These are phyloP conservation scores for Agrotis exclamationis DNA, from an alignment of 2,888 invertebrate species.

Conservation along the genomic window DNA sequence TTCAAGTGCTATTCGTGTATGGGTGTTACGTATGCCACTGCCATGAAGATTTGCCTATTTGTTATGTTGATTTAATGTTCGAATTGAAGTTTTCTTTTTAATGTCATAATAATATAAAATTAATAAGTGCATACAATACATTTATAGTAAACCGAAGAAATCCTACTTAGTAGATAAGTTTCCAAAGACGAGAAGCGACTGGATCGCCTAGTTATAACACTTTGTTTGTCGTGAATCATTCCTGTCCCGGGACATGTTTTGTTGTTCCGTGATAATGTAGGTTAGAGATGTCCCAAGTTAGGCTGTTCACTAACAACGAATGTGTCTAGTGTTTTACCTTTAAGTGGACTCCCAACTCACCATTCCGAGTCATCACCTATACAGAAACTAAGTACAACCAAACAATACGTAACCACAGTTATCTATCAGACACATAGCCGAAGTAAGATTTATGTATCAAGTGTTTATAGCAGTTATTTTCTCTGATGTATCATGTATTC, in stretches of 20 bases:
- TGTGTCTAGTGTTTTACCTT: slow-evolving; percentile 80
- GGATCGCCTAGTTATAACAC: slow-evolving; percentile 75
- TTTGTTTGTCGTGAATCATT: slow-evolving; percentile 50
- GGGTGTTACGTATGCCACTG: slow-evolving; percentile 88
- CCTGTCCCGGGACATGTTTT: slow-evolving; percentile 48
- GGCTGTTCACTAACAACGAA: slow-evolving; percentile 90
- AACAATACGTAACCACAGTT: slow-evolving; percentile 51
- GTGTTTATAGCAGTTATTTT: slow-evolving; percentile 45
- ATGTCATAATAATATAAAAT: slow-evolving; percentile 56
- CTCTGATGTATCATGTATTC: slow-evolving; percentile 70
- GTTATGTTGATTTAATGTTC: slow-evolving; percentile 58
- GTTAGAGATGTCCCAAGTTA: slow-evolving; percentile 80
- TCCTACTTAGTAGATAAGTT: slow-evolving; percentile 78
- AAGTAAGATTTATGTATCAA: slow-evolving; percentile 52
- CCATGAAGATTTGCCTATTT: slow-evolving; percentile 72
- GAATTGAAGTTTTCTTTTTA: slow-evolving; percentile 58
- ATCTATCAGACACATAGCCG: slow-evolving; percentile 53
- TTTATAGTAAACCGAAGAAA: slow-evolving; percentile 70
- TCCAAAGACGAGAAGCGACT: slow-evolving; percentile 76
- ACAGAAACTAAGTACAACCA: slow-evolving; percentile 35
- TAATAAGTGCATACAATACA: slow-evolving; percentile 63
- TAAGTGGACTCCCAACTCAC: slow-evolving; percentile 66
- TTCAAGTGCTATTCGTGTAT: slow-evolving; percentile 87
- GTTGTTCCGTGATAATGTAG: slow-evolving; percentile 57
- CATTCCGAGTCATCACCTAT: slow-evolving; percentile 23